Percentiles rank a stretch among this genome's conserved stretches.
Evolutionary conservation across 2,888 invertebrate species (phyloP).

Genomic region (Protophormia terraenovae): DNA sequence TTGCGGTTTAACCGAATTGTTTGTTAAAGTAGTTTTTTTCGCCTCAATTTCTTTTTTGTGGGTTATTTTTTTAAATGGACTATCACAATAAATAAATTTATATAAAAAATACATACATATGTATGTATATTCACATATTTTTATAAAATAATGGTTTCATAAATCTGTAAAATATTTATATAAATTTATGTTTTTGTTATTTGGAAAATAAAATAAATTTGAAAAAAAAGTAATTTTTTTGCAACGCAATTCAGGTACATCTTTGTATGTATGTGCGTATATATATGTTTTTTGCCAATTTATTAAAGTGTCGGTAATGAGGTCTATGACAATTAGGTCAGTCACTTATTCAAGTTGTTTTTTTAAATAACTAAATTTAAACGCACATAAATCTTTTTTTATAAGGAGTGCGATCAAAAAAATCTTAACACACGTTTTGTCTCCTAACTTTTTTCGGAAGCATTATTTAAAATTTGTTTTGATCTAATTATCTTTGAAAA

Average conservation of each 20-base stretch:
- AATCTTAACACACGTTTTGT: too few species aligned
- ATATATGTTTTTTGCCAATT: not conserved
- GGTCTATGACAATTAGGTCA: conserved; percentile 41
- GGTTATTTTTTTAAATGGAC: not conserved
- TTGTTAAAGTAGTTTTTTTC: conserved; percentile 25
- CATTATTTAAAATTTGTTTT: too few species aligned
- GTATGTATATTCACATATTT: not conserved
- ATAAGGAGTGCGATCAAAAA: too few species aligned
- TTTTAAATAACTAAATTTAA: not conserved
- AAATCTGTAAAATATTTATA: conserved; percentile 25
- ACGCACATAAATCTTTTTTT: not conserved
- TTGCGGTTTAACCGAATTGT: conserved; percentile 52
- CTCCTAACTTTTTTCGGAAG: too few species aligned
- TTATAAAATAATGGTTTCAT: conserved; percentile 23
- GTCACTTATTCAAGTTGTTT: not conserved
- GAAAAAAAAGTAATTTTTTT: not conserved
- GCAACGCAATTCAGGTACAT: not conserved
- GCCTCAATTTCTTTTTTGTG: conserved; percentile 4
- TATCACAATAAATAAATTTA: conserved; percentile 18
- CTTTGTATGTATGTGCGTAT: not conserved
- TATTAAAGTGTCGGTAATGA: conserved; percentile 28
- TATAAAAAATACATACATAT: not conserved
- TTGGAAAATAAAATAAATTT: not conserved
- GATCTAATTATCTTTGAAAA: too few species aligned
- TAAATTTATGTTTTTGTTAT: conserved; percentile 28